Percentiles rank a stretch among this genome's conserved stretches.
Conservation (phyloP, 2,113 vertebrate genomes). For the Campylomormyrus numenius region DNA sequence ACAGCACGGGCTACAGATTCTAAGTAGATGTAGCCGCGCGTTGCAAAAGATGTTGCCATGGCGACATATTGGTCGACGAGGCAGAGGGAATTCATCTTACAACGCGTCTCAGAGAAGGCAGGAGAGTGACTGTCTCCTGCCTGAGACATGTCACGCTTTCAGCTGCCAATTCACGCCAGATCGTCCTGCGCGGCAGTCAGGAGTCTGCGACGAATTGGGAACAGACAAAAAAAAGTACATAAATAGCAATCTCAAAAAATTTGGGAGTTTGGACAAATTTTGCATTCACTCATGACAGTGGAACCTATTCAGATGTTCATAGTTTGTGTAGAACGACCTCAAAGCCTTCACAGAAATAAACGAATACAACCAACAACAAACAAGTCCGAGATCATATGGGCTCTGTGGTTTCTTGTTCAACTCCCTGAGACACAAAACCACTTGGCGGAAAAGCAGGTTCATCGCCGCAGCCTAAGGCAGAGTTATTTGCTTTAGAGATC, state of each 20-base stretch:
- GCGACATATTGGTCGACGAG: not conserved
- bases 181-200: not conserved
- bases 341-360: not conserved
- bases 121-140: not conserved
- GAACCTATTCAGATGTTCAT: not conserved
- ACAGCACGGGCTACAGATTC: not conserved
- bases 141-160: not conserved
- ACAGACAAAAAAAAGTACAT: not conserved
- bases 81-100: not conserved
- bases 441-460: not conserved
- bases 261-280: not conserved
- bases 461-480: not conserved
- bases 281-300: not conserved
- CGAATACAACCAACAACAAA: not conserved
- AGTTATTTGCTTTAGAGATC: not conserved
- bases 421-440: not conserved
- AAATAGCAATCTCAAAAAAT: not conserved
- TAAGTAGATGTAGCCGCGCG: not conserved
- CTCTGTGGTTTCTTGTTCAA: not conserved
- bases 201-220: not conserved
- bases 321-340: not conserved
- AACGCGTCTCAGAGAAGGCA: not conserved
- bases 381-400: not conserved
- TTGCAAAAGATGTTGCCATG: constrained; percentile 11
- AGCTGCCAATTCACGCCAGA: not conserved